Conservation (phyloP, 2,888 invertebrate species). For the Plebejus melissa region DNA sequence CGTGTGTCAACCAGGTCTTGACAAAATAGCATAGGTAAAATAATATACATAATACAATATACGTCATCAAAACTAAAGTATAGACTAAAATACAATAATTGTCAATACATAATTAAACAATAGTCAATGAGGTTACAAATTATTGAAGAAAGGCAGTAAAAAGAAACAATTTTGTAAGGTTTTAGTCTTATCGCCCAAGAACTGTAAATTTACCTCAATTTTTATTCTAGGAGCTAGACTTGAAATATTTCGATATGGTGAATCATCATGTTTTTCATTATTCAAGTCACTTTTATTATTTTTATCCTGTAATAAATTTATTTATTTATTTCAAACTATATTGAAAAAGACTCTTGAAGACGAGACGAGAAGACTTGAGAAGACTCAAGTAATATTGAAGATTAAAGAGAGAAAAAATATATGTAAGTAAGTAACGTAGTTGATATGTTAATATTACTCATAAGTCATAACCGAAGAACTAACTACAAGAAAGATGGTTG, state of each 20-base stretch:
- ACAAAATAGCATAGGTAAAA: too few species aligned
- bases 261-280: background rate
- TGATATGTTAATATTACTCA: too few species aligned
- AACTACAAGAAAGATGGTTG: too few species aligned
- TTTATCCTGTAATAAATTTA: background rate
- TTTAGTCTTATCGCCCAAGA: background rate
- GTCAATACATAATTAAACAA: background rate
- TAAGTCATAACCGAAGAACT: too few species aligned
- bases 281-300: background rate
- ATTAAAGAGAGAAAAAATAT: background rate
- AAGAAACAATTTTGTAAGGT: too few species aligned
- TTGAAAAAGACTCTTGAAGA: background rate
- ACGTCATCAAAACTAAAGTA: too few species aligned
- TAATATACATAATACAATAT: too few species aligned
- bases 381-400: background rate
- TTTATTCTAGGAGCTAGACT: background rate
- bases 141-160: background rate
- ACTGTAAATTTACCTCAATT: background rate
- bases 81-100: background rate
- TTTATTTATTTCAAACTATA: background rate
- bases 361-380: background rate
- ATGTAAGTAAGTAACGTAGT: too few species aligned
- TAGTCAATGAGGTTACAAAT: background rate
- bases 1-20: too few species aligned
- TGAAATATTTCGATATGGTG: background rate